These are phyloP conservation scores for Leucosticte australis DNA, from an alignment of 2,113 vertebrate species.

Conservation along the genomic window DNA sequence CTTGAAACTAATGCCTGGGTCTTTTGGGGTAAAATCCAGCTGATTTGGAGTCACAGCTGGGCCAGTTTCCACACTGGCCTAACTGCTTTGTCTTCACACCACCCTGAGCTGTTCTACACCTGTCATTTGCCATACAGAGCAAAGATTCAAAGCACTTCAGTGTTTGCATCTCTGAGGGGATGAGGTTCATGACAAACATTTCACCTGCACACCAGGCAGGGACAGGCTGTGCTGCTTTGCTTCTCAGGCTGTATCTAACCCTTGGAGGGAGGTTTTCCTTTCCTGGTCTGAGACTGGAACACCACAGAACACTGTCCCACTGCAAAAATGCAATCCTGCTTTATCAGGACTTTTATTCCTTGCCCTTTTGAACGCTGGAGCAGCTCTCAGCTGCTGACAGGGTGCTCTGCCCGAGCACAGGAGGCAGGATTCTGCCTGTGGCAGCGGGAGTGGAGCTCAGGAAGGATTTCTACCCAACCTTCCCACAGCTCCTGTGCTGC, in stretches of 20 bases:
- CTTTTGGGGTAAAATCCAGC: not conserved
- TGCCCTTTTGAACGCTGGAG: not conserved
- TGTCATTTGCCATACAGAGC: not conserved
- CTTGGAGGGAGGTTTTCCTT: not conserved
- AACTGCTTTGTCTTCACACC: not conserved
- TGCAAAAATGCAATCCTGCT: not conserved
- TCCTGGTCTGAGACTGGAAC: not conserved
- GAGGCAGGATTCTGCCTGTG: not conserved
- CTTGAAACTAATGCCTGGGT: not conserved
- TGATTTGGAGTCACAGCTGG: not conserved
- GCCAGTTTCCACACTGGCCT: not conserved
- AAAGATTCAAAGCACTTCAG: not conserved
- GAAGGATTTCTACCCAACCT: not conserved
- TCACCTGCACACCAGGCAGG: not conserved
- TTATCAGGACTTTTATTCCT: not conserved
- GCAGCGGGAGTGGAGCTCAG: not conserved
- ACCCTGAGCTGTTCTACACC: accelerated
- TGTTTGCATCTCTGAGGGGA: not conserved
- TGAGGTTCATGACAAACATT: not conserved
- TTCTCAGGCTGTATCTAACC: not conserved
- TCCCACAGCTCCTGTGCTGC: not conserved
- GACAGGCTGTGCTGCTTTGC: not conserved
- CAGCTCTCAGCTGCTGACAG: not conserved
- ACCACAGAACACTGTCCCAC: not conserved
- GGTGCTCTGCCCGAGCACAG: not conserved